Evolutionary conservation across 1,140 invertebrate genomes (phyloP), one percentile per base, ranked within the genome.

Genomic region (Diabrotica virgifera): DNA sequence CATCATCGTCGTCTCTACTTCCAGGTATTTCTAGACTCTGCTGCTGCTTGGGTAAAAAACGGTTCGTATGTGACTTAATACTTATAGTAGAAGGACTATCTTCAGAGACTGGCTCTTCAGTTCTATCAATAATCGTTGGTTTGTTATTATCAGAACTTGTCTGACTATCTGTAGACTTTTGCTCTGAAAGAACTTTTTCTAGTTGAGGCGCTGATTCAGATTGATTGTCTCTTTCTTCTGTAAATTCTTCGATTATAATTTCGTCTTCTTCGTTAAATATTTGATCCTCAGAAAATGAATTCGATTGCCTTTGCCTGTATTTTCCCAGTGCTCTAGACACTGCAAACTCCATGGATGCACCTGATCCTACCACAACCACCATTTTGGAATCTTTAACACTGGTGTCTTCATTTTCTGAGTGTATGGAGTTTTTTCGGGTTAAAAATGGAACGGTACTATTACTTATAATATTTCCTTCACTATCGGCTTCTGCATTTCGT

Each of bases 321-420:
- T 92, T 92, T 35, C 90, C 90, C 46, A 94, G 79, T 2, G 91
- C 91, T 73, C 91, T 80, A 0, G 90, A 93, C 5, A 92, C 92
- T 0, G 91, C 91, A 78, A 93, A 94, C 78, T 94, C 90, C 85
- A 91, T 86, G 58, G 87, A 88, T 5, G 86, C 84, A 40, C 87
- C 86, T 52, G 82, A 13, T 82, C 59, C 38, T 7, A 82, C 81
- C 5, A 83, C 82, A 36, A 85, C 72, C 24, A 85, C 72, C 53
- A 75, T 73, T 66, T 77, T 76, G 51, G 53, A 74, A 37, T 78
- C 77, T 54, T 68, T 74, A 11, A 70, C 72, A 1, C 65, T 65
- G 8, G 79, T 78, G 11, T 82, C 80, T 36, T 78, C 76, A 69
- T 83, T 83, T 55, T 85, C 83, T 14, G 84, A 83, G 5, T 80